Percentiles rank a stretch among this genome's conserved stretches.
phyloP scores from a whole-genome alignment of 2,113 vertebrate species.

The Poecilia latipinna region DNA sequence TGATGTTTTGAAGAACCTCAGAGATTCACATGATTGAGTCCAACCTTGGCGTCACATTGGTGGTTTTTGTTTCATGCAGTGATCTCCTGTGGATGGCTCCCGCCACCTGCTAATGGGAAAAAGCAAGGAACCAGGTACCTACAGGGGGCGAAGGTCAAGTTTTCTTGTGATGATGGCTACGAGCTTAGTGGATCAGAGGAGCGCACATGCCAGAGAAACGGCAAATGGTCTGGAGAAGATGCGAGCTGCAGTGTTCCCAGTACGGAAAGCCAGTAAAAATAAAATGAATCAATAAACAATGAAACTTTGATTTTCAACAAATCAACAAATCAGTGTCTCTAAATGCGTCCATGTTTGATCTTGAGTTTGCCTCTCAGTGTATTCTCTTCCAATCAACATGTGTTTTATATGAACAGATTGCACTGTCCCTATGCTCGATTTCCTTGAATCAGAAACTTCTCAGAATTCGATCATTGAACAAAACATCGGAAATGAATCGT shows the following conservation, averaged over 20 bases:
- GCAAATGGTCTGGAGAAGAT: conserved; percentile 83
- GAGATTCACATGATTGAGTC: background rate
- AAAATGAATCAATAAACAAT: conserved; percentile 8
- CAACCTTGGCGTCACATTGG: background rate
- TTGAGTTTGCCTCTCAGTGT: background rate
- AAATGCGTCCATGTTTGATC: conserved; percentile 9
- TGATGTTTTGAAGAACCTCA: conserved; percentile 2
- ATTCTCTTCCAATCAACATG: background rate
- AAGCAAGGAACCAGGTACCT: conserved; percentile 86
- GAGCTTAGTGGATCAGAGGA: conserved; percentile 74
- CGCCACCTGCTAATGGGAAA: conserved; percentile 80
- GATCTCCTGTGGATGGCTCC: conserved; percentile 87
- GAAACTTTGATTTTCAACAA: conserved; percentile 27
- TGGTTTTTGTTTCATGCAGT: conserved; percentile 71
- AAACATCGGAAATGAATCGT: background rate
- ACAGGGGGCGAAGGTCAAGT: conserved; percentile 75
- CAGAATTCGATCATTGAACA: background rate
- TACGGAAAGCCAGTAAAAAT: conserved; percentile 42
- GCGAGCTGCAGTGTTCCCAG: conserved; percentile 69
- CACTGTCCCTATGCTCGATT: background rate
- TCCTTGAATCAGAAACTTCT: background rate
- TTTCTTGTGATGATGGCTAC: conserved; percentile 82
- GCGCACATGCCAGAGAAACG: conserved; percentile 80
- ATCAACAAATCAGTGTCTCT: conserved; percentile 25
- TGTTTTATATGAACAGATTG: background rate